Base-by-base conservation (phyloP, 2,888 invertebrate species). In the Drosophila kambysellisi region DNA sequence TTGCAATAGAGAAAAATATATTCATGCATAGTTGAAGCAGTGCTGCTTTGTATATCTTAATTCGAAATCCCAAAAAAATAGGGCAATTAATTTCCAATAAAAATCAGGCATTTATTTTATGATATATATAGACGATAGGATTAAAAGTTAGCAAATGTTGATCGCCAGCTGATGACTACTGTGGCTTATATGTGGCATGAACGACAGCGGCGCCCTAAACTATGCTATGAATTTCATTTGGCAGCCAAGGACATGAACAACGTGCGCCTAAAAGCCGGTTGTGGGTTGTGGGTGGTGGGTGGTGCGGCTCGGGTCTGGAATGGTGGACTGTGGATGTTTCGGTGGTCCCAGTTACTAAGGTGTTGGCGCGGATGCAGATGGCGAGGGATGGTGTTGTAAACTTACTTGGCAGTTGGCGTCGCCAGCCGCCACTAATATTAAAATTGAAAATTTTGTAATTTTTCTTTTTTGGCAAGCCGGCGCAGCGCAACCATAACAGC, bases 401-500 rank as follows among this genome's bases (percentile, higher is more conserved):
- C 53, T 59, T 59, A 73, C 67, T 77, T 82, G 79, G 76, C 89
- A 87, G 88, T 85, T 88, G 89, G 76, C 86, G 85, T 78, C 78
- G 80, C 80, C 83, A 86, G 77, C 85, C 76, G 88, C 85, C 76
- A 83, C 86, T 83, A 88, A 90, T 88, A 88, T 88, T 88, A 90
- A 88, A 88, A 88, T 88, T 88, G 88, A 90, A 88, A 90, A 88
- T 88, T 88, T 85, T 86, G 85, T 89, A 89, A 89, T 87, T 89
- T 87, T 89, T 87, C 86, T 69, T 63, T 64, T 81, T 89, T 83
- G 89, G 82, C 88, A 87, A 84, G 79, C 75, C 73, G 83, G 79
- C 73, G 59, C 89, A 76, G 89, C 84, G 74, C 82, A 84, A 85
- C 88, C 88, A 89, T 89, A 89, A 89, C 86, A 82, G 86, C 89